Evolutionary conservation across 2,113 vertebrate genomes (phyloP), one percentile per base, ranked within the genome.

Genomic region (Empidonax traillii): DNA sequence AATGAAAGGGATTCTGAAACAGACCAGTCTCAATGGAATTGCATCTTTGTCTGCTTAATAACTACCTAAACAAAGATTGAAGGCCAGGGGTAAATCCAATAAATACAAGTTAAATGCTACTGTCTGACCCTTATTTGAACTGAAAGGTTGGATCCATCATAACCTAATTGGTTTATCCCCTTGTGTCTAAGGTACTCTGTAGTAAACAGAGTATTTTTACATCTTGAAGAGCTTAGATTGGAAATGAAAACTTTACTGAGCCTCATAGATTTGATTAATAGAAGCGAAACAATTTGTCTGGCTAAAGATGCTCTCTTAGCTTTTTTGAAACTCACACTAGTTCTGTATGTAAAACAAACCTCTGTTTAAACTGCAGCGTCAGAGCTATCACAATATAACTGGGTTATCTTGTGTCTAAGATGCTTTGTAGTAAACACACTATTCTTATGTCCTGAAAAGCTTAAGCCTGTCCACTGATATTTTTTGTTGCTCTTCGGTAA

Each of bases 61-160:
- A 21, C n/a, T 76, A 16, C 28, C 39, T 76, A 71, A 74, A 81
- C n/a, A 81, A 52, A 63, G 17, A 33, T 63, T 66, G 46, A 35
- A 75, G 37, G 31, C 56, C 85, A 14, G 11, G 14, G 11, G 6
- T 39, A 88, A 94, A 87, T 74, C 39, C 19, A 66, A 12, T 79
- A 95, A 77, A 78, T 44, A 10, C 21, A 82, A 53, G 15, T 81
- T 79, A 85, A 93, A 91, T 5, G 23, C 52, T 41, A 33, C 31
- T 77, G 35, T 77, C 87, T 89, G 71, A 83, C 69, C 90, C 52
- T 75, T 72, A 58, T 41, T 74, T 91, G 86, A 94, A 93, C 88
- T 62, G 31, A n/a, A 47, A 33, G 7, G 33, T 63, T 3, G 33
- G 35, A 43, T 55, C 35, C 30, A 46, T 77, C 63, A 47, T 52